These are phyloP conservation scores for Pomatorhinus ruficollis DNA, from an alignment of 2,113 vertebrate species.

Conservation along the genomic window DNA sequence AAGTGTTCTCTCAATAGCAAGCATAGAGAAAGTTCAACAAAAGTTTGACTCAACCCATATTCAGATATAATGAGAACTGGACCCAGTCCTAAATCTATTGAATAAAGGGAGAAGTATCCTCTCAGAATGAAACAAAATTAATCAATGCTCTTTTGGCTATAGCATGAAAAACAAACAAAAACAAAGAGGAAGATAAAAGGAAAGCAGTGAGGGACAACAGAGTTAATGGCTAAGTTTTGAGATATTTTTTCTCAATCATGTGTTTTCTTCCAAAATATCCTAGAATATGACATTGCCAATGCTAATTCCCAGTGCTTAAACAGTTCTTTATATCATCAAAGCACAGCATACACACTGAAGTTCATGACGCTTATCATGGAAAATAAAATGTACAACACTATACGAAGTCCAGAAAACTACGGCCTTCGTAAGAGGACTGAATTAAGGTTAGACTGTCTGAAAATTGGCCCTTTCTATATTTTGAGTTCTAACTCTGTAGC, in stretches of 20 bases:
- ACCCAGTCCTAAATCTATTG: neutral
- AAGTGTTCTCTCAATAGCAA: neutral
- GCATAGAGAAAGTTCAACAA: slow-evolving; percentile 18
- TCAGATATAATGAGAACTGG: slow-evolving; percentile 20
- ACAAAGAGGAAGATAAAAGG: neutral
- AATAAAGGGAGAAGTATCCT: slow-evolving; percentile 24
- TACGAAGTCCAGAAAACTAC: neutral
- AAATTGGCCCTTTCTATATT: neutral
- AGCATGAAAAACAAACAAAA: slow-evolving; percentile 26
- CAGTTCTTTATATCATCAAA: neutral
- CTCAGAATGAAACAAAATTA: slow-evolving; percentile 37
- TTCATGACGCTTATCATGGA: neutral
- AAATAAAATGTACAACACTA: neutral
- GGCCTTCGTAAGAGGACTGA: neutral
- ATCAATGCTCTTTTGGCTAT: slow-evolving; percentile 32
- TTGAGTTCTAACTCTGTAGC: neutral
- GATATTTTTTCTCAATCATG: neutral
- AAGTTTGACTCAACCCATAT: slow-evolving; percentile 26
- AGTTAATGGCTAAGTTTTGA: slow-evolving; percentile 8
- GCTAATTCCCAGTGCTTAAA: neutral
- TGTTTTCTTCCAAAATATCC: slow-evolving; percentile 26
- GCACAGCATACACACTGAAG: neutral
- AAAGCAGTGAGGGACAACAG: neutral
- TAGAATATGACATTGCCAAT: neutral
- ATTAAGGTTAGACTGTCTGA: neutral